Conservation (phyloP, 2,113 vertebrate species). For the Coracopsis vasa region DNA sequence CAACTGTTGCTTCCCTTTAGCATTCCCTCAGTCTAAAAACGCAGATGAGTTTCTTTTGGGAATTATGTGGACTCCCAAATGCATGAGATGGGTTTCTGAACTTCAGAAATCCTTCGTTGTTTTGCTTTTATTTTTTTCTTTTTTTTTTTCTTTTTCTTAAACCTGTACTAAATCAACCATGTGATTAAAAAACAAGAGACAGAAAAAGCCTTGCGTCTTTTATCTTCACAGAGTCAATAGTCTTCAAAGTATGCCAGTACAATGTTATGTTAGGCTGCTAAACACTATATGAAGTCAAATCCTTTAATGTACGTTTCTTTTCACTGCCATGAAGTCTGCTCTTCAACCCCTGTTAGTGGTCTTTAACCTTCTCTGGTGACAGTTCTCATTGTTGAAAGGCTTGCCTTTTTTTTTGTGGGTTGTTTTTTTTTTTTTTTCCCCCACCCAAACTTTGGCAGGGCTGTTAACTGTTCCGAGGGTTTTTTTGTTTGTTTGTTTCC, state of each 20-base stretch:
- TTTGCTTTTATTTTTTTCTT: not conserved
- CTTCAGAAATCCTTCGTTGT: not conserved
- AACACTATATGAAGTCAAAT: not conserved
- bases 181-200: no score
- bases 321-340: not conserved
- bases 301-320: not conserved
- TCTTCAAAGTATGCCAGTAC: not conserved
- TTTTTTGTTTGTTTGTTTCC: not conserved
- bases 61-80: not conserved
- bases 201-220: accelerated
- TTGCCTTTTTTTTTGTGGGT: not conserved
- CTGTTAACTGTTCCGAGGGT: not conserved
- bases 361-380: not conserved
- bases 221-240: not conserved
- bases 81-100: not conserved
- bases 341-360: not conserved
- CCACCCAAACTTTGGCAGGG: not conserved
- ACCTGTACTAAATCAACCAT: not conserved
- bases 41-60: not conserved
- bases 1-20: not conserved
- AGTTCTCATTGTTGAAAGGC: not conserved
- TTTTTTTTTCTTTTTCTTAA: no score
- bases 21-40: not conserved
- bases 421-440: accelerated
- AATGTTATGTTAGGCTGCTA: not conserved